phyloP scores from a whole-genome alignment of 2,888 invertebrate genomes.

The Diploptera punctata region DNA sequence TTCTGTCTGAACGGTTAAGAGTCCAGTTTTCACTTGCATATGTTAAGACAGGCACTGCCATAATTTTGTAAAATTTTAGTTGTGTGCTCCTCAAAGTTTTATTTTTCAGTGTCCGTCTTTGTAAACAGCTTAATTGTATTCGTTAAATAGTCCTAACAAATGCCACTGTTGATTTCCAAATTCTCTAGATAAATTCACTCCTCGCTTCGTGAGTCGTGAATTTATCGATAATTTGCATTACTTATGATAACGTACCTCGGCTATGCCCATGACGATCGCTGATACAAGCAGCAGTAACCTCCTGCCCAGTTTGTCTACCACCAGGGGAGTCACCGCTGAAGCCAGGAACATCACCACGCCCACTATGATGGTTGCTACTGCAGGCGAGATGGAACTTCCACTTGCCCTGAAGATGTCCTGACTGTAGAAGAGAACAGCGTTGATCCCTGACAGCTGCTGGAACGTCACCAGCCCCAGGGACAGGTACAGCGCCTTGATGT shows the following conservation, averaged over 20 bases:
- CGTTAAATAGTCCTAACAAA: too few species aligned
- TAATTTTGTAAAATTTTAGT: too few species aligned
- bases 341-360: slow-evolving; percentile 75
- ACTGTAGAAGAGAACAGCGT: slow-evolving; percentile 79
- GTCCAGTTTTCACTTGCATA: too few species aligned
- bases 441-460: slow-evolving; percentile 86
- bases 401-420: slow-evolving; percentile 65
- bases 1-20: too few species aligned
- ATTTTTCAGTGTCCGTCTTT: too few species aligned
- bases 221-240: too few species aligned
- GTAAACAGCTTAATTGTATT: too few species aligned
- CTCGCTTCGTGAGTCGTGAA: too few species aligned
- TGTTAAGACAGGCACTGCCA: too few species aligned
- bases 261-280: slow-evolving; percentile 69
- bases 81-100: too few species aligned
- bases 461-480: slow-evolving; percentile 77
- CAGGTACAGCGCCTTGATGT: slow-evolving; percentile 78
- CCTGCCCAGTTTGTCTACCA: slow-evolving; percentile 81
- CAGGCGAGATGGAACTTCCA: slow-evolving; percentile 36
- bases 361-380: slow-evolving; percentile 65
- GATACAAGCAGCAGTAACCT: slow-evolving; percentile 74
- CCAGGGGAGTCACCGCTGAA: slow-evolving; percentile 71
- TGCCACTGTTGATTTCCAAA: too few species aligned
- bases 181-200: too few species aligned
- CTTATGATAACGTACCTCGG: slow-evolving; percentile 66